A percentile compares a stretch with the other conserved stretches of the same genome.
Conservation (phyloP, 2,888 invertebrate genomes). For the Gasteruption jaculator region DNA sequence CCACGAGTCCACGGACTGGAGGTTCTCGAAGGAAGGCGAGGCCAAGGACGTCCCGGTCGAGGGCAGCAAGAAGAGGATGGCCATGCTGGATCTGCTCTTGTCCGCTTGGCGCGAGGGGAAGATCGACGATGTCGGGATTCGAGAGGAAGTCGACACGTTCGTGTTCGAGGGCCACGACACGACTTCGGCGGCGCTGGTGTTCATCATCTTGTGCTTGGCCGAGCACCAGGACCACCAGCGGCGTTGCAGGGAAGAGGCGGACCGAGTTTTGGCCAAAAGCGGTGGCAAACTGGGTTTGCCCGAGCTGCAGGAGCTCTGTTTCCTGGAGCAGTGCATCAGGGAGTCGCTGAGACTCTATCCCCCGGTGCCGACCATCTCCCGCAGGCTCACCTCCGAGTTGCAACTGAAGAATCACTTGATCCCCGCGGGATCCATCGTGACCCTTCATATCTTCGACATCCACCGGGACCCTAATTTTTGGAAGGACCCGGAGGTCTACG, state of each 20-base stretch:
- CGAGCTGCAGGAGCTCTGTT: constrained; percentile 62
- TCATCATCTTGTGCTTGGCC: constrained; percentile 55
- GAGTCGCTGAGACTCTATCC: constrained; percentile 65
- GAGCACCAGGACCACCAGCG: constrained; percentile 44
- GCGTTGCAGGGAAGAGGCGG: constrained; percentile 32
- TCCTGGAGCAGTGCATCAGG: constrained; percentile 68
- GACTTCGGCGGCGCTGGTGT: constrained; percentile 56
- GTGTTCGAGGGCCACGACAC: constrained; percentile 60
- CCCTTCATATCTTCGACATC: constrained; percentile 21
- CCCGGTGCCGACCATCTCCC: constrained; percentile 64
- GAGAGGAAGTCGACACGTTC: constrained; percentile 45
- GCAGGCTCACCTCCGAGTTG: constrained; percentile 57
- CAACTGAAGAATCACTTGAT: constrained; percentile 49
- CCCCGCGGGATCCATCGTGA: constrained; percentile 54
- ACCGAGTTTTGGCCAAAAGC: constrained; percentile 53
- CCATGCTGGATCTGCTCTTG: constrained; percentile 42
- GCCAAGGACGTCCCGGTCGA: too few relatives aligned
- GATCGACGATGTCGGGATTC: constrained; percentile 37
- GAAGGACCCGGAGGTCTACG: too few relatives aligned
- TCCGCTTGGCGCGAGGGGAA: constrained; percentile 27
- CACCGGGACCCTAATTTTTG: too few relatives aligned
- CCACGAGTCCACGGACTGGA: constrained; percentile 31
- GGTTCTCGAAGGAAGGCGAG: too few relatives aligned
- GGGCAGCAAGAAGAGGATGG: constrained; percentile 30
- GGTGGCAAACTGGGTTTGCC: constrained; percentile 54